phyloP scores from a whole-genome alignment of 2,888 invertebrate species.

The Malthinus seriepunctatus region DNA sequence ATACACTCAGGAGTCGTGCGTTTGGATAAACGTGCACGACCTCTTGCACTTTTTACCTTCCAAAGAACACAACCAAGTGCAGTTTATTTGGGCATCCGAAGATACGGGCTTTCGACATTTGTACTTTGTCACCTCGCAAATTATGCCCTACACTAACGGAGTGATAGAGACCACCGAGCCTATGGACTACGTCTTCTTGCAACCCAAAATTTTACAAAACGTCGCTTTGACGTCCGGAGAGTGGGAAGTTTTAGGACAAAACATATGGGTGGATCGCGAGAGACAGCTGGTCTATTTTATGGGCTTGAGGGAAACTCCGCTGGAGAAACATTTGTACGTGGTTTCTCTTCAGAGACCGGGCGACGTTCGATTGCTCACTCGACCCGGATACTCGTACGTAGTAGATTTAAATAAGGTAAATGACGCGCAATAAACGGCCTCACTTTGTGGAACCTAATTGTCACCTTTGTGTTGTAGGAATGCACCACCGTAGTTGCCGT shows the following conservation, averaged over 20 bases:
- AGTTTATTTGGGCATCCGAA: conserved; percentile 92
- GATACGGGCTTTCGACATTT: conserved; percentile 89
- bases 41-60: conserved; percentile 80
- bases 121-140: conserved; percentile 73
- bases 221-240: conserved; percentile 83
- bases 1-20: conserved; percentile 67
- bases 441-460: too few relatives aligned
- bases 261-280: conserved; percentile 84
- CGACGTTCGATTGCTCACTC: conserved; percentile 75
- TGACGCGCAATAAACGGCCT: too few relatives aligned
- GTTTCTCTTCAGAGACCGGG: conserved; percentile 74
- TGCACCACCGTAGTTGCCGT: conserved; percentile 82
- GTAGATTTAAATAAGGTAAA: conserved; percentile 77
- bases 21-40: conserved; percentile 97
- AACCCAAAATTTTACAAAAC: conserved; percentile 70
- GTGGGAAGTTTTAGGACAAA: conserved; percentile 89
- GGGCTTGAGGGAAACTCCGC: conserved; percentile 85
- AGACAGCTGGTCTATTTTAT: conserved; percentile 87
- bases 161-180: conserved; percentile 57
- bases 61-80: conserved; percentile 55
- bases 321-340: conserved; percentile 92
- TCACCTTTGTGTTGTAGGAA: conserved; percentile 58
- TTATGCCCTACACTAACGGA: conserved; percentile 60
- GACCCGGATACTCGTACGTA: conserved; percentile 83
- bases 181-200: conserved; percentile 57